Percentiles rank a stretch among this genome's conserved stretches.
phyloP scores from a whole-genome alignment of 2,888 invertebrate species.

The Carcina quercana region DNA sequence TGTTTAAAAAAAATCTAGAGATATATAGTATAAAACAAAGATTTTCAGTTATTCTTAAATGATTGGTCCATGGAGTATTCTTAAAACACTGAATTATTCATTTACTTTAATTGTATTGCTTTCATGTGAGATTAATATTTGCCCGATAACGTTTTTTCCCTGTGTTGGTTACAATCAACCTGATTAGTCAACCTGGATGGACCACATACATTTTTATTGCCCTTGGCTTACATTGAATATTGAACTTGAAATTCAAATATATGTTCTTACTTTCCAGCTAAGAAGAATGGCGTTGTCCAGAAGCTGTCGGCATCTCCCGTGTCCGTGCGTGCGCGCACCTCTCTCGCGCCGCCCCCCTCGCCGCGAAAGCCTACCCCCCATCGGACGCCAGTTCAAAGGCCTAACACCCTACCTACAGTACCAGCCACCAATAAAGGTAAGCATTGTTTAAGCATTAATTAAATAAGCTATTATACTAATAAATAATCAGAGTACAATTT shows the following conservation, averaged over 20 bases:
- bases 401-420: conserved; percentile 55
- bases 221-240: not conserved
- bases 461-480: not conserved
- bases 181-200: too few relatives aligned
- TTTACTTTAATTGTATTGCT: too few relatives aligned
- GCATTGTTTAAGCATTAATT: conserved; percentile 5
- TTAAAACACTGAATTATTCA: too few relatives aligned
- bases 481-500: too few relatives aligned
- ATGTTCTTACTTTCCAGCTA: conserved; percentile 37
- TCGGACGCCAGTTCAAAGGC: conserved; percentile 49
- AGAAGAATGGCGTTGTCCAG: conserved; percentile 68
- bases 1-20: too few relatives aligned
- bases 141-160: too few relatives aligned
- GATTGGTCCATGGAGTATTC: too few relatives aligned
- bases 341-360: conserved; percentile 55
- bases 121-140: too few relatives aligned
- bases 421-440: conserved; percentile 61
- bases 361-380: conserved; percentile 57
- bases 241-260: not conserved
- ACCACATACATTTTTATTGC: too few relatives aligned
- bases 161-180: too few relatives aligned
- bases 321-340: conserved; percentile 53
- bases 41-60: too few relatives aligned
- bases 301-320: conserved; percentile 63
- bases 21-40: too few relatives aligned